Evolutionary conservation across 2,888 invertebrate species (phyloP).

Genomic region (Prosapia bicincta): DNA sequence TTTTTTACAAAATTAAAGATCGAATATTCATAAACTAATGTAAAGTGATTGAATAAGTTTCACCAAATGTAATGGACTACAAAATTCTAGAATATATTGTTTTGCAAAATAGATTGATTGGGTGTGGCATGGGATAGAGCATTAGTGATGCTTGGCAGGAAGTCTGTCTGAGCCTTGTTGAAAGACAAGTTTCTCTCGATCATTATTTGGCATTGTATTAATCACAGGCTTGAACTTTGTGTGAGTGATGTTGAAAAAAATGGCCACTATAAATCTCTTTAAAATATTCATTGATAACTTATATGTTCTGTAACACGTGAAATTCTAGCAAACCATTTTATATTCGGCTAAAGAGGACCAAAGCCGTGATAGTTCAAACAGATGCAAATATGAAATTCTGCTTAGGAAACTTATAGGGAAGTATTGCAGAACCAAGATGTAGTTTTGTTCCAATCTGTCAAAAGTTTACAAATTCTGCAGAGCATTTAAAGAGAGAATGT

Average conservation of each 20-base stretch:
- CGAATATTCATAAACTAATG: no score
- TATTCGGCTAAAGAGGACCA: neutral
- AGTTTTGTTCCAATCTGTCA: neutral
- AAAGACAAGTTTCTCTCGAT: constrained; percentile 4
- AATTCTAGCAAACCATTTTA: neutral
- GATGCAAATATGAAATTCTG: neutral
- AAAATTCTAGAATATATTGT: no score
- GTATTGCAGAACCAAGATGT: neutral
- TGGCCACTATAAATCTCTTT: neutral
- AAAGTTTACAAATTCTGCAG: no score
- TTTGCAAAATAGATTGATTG: constrained; percentile 3
- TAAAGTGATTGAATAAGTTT: no score
- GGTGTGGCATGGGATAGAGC: constrained; percentile 13
- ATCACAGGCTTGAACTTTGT: neutral
- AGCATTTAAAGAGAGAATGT: neutral
- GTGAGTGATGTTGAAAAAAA: neutral
- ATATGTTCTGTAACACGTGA: neutral
- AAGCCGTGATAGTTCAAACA: neutral
- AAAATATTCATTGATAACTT: neutral
- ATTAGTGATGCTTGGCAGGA: constrained; percentile 14
- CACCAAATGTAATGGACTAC: no score
- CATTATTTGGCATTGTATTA: neutral
- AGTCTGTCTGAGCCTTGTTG: constrained; percentile 9
- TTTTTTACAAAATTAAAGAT: no score
- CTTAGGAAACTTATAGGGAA: neutral